A percentile compares a stretch with the other conserved stretches of the same genome.
Conservation (phyloP, 2,888 invertebrate species). For the Unio delphinus region DNA sequence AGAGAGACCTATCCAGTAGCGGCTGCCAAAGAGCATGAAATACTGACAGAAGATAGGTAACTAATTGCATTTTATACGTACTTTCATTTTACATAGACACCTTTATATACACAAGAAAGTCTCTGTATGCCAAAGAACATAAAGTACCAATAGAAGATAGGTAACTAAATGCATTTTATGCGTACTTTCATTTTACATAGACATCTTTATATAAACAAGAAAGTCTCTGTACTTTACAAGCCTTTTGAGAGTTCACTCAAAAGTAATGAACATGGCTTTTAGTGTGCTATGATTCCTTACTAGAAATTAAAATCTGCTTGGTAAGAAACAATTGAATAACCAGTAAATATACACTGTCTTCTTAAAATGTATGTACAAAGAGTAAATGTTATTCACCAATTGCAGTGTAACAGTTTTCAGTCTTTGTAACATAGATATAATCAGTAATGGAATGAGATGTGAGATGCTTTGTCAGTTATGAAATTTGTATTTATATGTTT, state of each 20-base stretch:
- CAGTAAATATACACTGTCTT: too few species aligned
- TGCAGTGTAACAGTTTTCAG: too few species aligned
- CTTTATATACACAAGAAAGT: not conserved
- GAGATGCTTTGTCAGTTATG: too few species aligned
- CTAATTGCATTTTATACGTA: slow-evolving; percentile 1
- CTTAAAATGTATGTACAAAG: too few species aligned
- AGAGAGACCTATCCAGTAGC: slow-evolving; percentile 84
- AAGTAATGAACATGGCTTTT: too few species aligned
- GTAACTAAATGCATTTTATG: slow-evolving; percentile 34
- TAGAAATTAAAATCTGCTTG: too few species aligned
- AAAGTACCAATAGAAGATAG: slow-evolving; percentile 56
- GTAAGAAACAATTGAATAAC: too few species aligned
- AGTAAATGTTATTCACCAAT: too few species aligned
- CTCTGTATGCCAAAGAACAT: slow-evolving; percentile 57
- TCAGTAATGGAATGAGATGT: too few species aligned
- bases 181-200: not conserved
- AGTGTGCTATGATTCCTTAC: too few species aligned
- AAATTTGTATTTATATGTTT: too few species aligned
- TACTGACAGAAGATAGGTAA: slow-evolving; percentile 61
- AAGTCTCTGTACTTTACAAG: not conserved
- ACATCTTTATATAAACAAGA: not conserved
- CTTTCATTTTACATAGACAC: not conserved
- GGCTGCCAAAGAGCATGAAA: slow-evolving; percentile 58
- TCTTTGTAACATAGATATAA: too few species aligned
- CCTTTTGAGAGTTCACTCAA: not conserved